Base-by-base conservation (phyloP, 1,140 invertebrate species). In the Temnothorax longispinosus region DNA sequence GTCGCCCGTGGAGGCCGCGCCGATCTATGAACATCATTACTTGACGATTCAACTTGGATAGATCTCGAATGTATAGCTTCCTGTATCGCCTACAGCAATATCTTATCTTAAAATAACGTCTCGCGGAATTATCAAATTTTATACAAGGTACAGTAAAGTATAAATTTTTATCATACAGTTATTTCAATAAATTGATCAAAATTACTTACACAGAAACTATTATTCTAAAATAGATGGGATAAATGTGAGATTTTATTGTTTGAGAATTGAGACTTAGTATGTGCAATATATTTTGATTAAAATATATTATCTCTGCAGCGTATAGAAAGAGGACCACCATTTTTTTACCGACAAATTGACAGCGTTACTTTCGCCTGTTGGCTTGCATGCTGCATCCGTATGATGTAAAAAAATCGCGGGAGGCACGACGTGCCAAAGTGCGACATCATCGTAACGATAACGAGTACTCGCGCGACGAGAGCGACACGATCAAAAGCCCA, bases 371-470 rank as follows among this genome's bases (percentile, higher is more conserved):
- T 50, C 32, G 69, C 38, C 11, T 15, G 15, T 71, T 47, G 13
- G 32, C n/a, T 58, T 54, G 27, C 38, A 71, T 15, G 38, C n/a
- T 50, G 13, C 4, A 6, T 8, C 15, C 54, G 13, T 5, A 11
- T n/a, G 3, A 32, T n/a, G 47, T 85, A 54, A 74, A 62, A 74
- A 62, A 44, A 41, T 62, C 56, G 41, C 58, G 44, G 65, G 5
- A 85, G 21, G 13, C 41, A 69, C 32, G 62, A 47, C 52, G 80
- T 11, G 47, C 18, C 21, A 50, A 72, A 77, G 87, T 58, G 38
- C 50, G 65, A 69, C 35, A 54, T 41, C 80, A 74, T 86, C 32
- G 85, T 86, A 80, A 78, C 27, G 69, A 78, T 85, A 85, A 87
- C 88, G 78, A 76, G 81, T 60, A 35, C 38, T 56, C 78, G 80